These are phyloP conservation scores for Masticophis lateralis DNA, from an alignment of 2,797 vertebrate genomes.

Conservation along the genomic window DNA sequence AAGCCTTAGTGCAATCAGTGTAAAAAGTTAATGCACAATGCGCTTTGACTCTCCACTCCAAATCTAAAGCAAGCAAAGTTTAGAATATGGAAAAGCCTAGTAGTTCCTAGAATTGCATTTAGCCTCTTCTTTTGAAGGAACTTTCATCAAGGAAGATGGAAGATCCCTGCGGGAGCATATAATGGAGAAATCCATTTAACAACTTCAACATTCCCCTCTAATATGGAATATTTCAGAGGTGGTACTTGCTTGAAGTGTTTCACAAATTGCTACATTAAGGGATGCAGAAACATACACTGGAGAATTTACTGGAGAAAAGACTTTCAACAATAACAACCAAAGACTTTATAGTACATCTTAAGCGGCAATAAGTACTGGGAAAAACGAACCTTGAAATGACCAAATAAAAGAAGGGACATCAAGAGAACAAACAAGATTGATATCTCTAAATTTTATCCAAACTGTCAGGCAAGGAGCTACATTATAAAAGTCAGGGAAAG, in stretches of 20 bases:
- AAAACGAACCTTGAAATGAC: not conserved
- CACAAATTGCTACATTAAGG: not conserved
- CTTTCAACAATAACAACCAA: not conserved
- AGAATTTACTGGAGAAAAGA: not conserved
- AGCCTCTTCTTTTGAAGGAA: not conserved
- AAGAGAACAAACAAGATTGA: not conserved
- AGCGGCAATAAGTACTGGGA: not conserved
- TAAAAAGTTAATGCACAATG: not conserved
- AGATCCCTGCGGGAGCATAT: not conserved
- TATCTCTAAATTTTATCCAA: not conserved
- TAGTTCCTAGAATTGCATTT: not conserved
- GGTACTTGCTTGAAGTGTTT: not conserved
- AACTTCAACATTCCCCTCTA: not conserved
- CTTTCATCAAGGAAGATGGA: not conserved
- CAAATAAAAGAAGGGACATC: not conserved
- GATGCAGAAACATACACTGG: not conserved
- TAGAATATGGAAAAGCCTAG: not conserved
- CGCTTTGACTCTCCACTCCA: not conserved
- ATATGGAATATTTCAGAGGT: not conserved
- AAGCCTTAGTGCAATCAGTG: not conserved
- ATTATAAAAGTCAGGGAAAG: not conserved
- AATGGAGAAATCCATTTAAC: not conserved
- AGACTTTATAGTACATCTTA: not conserved
- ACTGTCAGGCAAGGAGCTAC: not conserved
- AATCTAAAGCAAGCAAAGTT: not conserved